phyloP scores from a whole-genome alignment of 2,888 invertebrate species.

The Willowsia nigromaculata region DNA sequence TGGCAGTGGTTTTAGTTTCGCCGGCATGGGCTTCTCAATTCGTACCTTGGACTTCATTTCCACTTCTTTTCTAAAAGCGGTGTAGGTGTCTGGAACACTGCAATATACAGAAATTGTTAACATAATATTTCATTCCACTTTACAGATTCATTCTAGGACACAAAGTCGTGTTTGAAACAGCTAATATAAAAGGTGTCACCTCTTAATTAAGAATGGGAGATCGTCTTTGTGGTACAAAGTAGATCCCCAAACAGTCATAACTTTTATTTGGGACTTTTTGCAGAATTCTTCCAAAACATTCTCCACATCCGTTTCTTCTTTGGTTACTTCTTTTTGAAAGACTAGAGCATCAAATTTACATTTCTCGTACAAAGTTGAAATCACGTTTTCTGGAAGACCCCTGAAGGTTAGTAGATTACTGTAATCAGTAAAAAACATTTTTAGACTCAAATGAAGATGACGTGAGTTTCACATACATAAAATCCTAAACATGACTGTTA shows the following conservation, averaged over 20 bases:
- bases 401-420: slow-evolving; percentile 79
- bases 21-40: slow-evolving; percentile 74
- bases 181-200: too few relatives aligned
- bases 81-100: slow-evolving; percentile 76
- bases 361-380: slow-evolving; percentile 79
- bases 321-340: slow-evolving; percentile 75
- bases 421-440: too few relatives aligned
- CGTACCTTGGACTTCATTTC: slow-evolving; percentile 71
- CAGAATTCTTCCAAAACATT: slow-evolving; percentile 59
- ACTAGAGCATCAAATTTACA: slow-evolving; percentile 79
- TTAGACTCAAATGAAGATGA: too few relatives aligned
- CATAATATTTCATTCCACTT: neutral
- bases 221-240: slow-evolving; percentile 76
- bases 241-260: slow-evolving; percentile 73
- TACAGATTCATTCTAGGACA: too few relatives aligned
- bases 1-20: slow-evolving; percentile 72
- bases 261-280: slow-evolving; percentile 24
- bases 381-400: slow-evolving; percentile 79
- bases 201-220: slow-evolving; percentile 69
- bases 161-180: too few relatives aligned
- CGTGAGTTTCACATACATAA: too few relatives aligned
- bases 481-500: too few relatives aligned
- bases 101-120: neutral
- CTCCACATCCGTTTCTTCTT: slow-evolving; percentile 77
- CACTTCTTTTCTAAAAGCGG: slow-evolving; percentile 76